phyloP scores from a whole-genome alignment of 92 coral and sea anemone species.

The Umimayanthus chanpuru region DNA sequence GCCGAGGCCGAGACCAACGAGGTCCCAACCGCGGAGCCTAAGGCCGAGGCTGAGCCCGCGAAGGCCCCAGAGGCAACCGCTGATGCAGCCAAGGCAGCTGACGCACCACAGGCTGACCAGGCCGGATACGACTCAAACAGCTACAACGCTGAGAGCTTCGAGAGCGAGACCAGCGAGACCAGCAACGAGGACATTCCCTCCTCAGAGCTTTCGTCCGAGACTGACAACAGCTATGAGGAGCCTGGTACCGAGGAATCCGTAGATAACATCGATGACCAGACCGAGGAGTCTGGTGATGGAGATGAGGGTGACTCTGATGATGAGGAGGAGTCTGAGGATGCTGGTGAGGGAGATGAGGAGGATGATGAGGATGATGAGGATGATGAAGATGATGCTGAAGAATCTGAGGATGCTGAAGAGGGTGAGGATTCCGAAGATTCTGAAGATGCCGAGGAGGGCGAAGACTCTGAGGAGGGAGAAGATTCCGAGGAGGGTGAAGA shows the following conservation, averaged over 20 bases:
- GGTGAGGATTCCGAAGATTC: not conserved
- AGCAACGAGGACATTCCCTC: constrained; percentile 40
- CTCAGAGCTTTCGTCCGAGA: constrained; percentile 36
- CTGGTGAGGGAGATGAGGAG: constrained; percentile 15
- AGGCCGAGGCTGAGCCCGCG: constrained; percentile 29
- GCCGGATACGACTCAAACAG: not conserved
- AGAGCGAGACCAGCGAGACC: constrained; percentile 30
- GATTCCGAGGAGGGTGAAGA: constrained; percentile 3
- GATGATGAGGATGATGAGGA: constrained; percentile 35
- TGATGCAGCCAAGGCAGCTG: constrained; percentile 44
- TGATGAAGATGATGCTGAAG: constrained; percentile 6
- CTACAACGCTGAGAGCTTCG: constrained; percentile 32
- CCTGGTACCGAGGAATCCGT: constrained; percentile 22
- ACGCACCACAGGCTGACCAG: constrained; percentile 40
- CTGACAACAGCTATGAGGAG: constrained; percentile 33
- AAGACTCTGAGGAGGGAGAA: not conserved
- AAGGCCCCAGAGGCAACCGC: constrained; percentile 32
- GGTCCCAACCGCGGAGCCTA: constrained; percentile 31
- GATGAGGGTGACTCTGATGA: constrained; percentile 39
- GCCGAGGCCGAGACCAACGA: constrained; percentile 43
- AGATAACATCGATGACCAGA: constrained; percentile 41
- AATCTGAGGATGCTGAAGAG: constrained; percentile 25
- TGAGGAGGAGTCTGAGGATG: constrained; percentile 22
- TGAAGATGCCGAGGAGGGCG: not conserved
- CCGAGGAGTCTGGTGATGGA: constrained; percentile 31